Percentiles rank a stretch among this genome's conserved stretches.
phyloP scores from a whole-genome alignment of 2,797 vertebrate genomes.

The Emys orbicularis region DNA sequence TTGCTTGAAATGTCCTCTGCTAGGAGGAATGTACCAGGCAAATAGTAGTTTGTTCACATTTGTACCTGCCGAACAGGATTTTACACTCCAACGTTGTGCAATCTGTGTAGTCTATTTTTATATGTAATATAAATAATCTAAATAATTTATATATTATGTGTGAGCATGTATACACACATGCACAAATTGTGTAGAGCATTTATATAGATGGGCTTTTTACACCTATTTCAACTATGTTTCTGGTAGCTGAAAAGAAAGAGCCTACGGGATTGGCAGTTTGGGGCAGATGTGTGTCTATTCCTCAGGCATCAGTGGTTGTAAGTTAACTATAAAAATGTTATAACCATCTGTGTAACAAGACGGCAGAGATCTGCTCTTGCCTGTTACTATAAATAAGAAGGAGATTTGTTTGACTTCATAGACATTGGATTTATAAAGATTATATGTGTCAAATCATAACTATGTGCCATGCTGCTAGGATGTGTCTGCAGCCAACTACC shows the following conservation, averaged over 20 bases:
- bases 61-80: neutral
- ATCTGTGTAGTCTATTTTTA: neutral
- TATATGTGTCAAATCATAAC: conserved; percentile 65
- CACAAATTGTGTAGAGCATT: neutral
- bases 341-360: conserved; percentile 82
- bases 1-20: neutral
- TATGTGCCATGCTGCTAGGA: conserved; percentile 52
- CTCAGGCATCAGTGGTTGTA: conserved; percentile 79
- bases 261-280: conserved; percentile 76
- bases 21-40: neutral
- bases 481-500: conserved; percentile 71
- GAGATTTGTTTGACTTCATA: conserved; percentile 76
- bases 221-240: conserved; percentile 52
- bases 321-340: conserved; percentile 80
- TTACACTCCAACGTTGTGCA: neutral
- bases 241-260: conserved; percentile 73
- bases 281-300: conserved; percentile 80
- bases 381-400: conserved; percentile 75
- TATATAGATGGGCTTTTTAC: conserved; percentile 39
- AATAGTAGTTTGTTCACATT: neutral
- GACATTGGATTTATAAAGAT: conserved; percentile 73
- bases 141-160: neutral
- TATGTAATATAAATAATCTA: too few species aligned
- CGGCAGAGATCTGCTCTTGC: conserved; percentile 69
- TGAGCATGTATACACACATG: neutral